Evolutionary conservation across 2,113 vertebrate species (phyloP).

Genomic region (Uria aalge): DNA sequence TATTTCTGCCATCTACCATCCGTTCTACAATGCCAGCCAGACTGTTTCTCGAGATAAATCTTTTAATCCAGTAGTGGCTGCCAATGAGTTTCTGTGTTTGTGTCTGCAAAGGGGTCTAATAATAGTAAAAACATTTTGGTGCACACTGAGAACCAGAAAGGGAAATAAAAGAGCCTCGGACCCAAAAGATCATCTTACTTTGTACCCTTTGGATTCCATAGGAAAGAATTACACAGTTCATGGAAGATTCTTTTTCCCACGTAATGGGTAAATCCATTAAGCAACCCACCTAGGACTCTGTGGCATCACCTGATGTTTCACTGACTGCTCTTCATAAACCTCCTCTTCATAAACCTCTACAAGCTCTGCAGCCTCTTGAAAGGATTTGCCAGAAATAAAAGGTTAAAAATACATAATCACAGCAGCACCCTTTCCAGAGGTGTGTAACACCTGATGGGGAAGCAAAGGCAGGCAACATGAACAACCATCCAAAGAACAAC

Average conservation of each 20-base stretch:
- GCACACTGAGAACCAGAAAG: neutral
- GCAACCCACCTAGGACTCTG: neutral
- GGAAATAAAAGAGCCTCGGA: neutral
- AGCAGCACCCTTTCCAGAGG: neutral
- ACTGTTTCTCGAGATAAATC: neutral
- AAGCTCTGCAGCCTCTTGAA: neutral
- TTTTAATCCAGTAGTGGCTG: neutral
- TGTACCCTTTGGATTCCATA: neutral
- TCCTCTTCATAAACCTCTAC: neutral
- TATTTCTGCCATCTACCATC: neutral
- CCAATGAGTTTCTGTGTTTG: neutral
- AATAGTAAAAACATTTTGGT: neutral
- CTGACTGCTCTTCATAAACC: neutral
- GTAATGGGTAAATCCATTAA: neutral
- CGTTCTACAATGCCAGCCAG: neutral
- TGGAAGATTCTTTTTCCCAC: neutral
- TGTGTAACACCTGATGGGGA: neutral
- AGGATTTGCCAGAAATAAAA: neutral
- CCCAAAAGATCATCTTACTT: neutral
- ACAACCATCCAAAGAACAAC: neutral
- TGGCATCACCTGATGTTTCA: neutral
- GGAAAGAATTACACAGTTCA: neutral
- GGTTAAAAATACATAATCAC: neutral
- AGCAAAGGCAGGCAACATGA: neutral
- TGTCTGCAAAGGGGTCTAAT: neutral